These are phyloP conservation scores for Manduca sexta DNA, from an alignment of 1,140 invertebrate species.

Conservation along the genomic window DNA sequence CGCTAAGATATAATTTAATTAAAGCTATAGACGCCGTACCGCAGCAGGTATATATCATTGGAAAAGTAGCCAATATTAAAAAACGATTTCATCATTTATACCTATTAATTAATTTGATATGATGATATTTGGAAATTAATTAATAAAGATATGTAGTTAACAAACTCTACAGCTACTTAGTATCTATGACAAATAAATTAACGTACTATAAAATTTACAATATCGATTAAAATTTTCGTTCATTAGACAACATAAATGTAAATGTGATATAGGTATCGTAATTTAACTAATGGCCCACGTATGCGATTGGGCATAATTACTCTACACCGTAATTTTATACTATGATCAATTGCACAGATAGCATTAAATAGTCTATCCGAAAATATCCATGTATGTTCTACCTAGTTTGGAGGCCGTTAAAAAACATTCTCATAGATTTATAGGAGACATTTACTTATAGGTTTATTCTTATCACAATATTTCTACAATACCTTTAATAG, in stretches of 20 bases:
- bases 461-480: not conserved
- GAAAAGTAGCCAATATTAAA: too few species aligned
- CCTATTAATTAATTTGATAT: conserved; percentile 34
- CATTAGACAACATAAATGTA: too few species aligned
- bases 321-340: too few species aligned
- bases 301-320: too few species aligned
- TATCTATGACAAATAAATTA: not conserved
- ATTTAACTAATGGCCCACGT: too few species aligned
- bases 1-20: conserved; percentile 31
- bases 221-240: not conserved
- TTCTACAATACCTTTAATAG: not conserved
- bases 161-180: not conserved
- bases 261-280: too few species aligned
- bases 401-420: conserved; percentile 37
- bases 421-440: conserved; percentile 12
- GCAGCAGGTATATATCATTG: conserved; percentile 7
- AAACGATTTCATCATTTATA: not conserved
- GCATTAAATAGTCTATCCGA: conserved; percentile 42
- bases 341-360: too few species aligned
- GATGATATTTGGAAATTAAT: conserved; percentile 25
- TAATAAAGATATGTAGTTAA: conserved; percentile 11
- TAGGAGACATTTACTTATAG: conserved; percentile 16
- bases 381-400: conserved; percentile 51
- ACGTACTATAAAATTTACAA: conserved; percentile 1
- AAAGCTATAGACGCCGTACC: conserved; percentile 40